Percentiles rank a stretch among this genome's conserved stretches.
These are phyloP conservation scores for Rhodinocichla rosea DNA, from an alignment of 2,113 vertebrate genomes.

Conservation along the genomic window DNA sequence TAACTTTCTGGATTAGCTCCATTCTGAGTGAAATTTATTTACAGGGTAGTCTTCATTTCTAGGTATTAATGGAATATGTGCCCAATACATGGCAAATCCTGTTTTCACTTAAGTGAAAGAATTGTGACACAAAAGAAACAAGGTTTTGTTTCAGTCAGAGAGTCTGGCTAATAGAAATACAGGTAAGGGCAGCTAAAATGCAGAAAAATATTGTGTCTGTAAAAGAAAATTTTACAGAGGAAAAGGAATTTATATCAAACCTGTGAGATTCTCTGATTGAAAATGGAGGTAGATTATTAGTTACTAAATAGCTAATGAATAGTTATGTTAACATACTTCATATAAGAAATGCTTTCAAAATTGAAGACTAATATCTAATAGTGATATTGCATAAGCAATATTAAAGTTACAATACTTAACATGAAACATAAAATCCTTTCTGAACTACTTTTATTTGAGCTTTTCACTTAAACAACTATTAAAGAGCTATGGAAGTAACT, in stretches of 20 bases:
- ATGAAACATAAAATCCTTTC: not conserved
- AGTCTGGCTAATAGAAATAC: not conserved
- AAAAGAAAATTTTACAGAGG: not conserved
- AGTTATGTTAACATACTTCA: not conserved
- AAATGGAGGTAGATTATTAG: not conserved
- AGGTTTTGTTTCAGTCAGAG: not conserved
- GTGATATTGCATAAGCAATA: not conserved
- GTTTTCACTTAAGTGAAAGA: not conserved
- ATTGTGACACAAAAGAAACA: not conserved
- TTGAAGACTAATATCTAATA: not conserved
- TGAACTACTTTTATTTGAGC: not conserved
- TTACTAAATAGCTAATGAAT: not conserved
- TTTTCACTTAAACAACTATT: not conserved
- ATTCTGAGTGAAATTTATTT: not conserved
- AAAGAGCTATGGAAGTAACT: not conserved
- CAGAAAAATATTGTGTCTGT: accelerated
- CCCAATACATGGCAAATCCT: not conserved
- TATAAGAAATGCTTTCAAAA: not conserved
- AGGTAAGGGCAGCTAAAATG: not conserved
- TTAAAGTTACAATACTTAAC: not conserved
- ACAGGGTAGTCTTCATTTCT: not conserved
- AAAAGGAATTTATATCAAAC: not conserved
- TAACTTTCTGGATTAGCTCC: not conserved
- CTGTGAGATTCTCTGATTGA: not conserved
- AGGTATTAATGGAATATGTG: not conserved